Percentiles rank a stretch among this genome's conserved stretches.
Conservation (phyloP, 2,888 invertebrate genomes). For the Macropis europaea region DNA sequence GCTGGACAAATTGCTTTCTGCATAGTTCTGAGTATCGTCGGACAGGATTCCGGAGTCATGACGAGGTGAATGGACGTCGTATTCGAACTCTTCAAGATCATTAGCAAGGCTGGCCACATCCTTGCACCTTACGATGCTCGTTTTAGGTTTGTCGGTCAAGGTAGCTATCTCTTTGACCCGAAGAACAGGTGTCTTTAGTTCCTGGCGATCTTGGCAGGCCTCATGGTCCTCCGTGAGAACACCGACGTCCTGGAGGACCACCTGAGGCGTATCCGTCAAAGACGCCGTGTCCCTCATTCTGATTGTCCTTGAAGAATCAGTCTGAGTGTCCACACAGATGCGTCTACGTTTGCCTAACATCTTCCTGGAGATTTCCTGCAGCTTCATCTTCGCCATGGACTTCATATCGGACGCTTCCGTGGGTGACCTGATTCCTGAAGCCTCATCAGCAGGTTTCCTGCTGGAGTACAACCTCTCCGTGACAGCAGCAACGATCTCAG, state of each 20-base stretch:
- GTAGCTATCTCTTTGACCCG: conserved; percentile 74
- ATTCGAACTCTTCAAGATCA: conserved; percentile 62
- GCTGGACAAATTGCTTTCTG: conserved; percentile 62
- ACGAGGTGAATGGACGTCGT: conserved; percentile 56
- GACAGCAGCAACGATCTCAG: conserved; percentile 87
- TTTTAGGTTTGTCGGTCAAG: conserved; percentile 65
- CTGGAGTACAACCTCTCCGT: conserved; percentile 85
- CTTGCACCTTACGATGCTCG: conserved; percentile 56
- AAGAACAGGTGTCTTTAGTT: conserved; percentile 41
- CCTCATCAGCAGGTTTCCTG: conserved; percentile 68
- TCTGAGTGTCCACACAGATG: conserved; percentile 74
- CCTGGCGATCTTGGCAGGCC: conserved; percentile 24
- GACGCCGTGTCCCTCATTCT: conserved; percentile 69
- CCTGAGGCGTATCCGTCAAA: conserved; percentile 64
- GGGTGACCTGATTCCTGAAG: conserved; percentile 65
- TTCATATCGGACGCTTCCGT: conserved; percentile 68
- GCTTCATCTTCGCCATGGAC: conserved; percentile 69
- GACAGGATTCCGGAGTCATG: conserved; percentile 70
- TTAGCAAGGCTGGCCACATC: conserved; percentile 70
- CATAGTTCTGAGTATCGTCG: conserved; percentile 67
- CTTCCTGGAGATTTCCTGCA: conserved; percentile 75
- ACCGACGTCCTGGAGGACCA: conserved; percentile 62
- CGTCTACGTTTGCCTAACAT: conserved; percentile 74
- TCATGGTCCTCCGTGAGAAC: conserved; percentile 73
- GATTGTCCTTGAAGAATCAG: conserved; percentile 67